A percentile compares a stretch with the other conserved stretches of the same genome.
Conservation (phyloP, 2,113 vertebrate genomes). For the Myrmecophaga tridactyla region DNA sequence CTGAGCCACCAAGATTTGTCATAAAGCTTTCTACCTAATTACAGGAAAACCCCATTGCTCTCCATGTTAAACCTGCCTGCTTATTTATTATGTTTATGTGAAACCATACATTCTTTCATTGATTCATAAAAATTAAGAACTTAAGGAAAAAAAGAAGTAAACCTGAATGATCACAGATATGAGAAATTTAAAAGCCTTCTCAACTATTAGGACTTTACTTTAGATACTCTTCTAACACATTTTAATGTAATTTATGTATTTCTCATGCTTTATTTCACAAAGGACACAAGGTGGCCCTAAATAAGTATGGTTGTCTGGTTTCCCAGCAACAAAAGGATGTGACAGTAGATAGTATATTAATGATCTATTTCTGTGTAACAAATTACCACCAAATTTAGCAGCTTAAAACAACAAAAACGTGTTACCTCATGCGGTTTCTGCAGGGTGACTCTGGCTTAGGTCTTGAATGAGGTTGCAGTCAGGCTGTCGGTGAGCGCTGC, state of each 20-base stretch:
- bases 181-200: neutral
- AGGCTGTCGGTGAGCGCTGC: neutral
- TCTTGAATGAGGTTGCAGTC: neutral
- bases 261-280: neutral
- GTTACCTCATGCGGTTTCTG: neutral
- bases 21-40: neutral
- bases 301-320: neutral
- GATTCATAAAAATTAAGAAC: conserved; percentile 10
- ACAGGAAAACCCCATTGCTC: neutral
- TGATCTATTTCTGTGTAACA: neutral
- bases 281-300: neutral
- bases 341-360: neutral
- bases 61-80: neutral
- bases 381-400: neutral
- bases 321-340: neutral
- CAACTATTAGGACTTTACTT: neutral
- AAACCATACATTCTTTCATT: conserved; percentile 26
- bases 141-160: neutral
- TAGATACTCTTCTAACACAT: neutral
- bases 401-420: neutral
- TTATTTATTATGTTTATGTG: neutral
- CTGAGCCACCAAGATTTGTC: neutral
- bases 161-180: neutral
- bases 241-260: neutral
- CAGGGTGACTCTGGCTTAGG: neutral